Base-by-base conservation (phyloP, 2,888 invertebrate genomes). In the Drosophila meridionalis region DNA sequence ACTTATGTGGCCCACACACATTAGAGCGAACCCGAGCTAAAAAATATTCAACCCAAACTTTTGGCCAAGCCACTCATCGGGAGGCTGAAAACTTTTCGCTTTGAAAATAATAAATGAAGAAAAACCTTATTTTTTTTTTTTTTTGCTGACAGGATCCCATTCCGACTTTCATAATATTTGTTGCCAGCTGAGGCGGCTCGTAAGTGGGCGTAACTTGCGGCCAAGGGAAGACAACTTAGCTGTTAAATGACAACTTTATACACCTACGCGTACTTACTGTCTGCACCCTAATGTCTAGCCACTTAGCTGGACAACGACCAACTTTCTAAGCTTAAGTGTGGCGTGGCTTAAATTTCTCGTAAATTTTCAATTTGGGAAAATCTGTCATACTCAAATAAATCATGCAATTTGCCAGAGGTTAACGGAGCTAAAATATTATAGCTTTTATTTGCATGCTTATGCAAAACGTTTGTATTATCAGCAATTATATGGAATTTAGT, bases 141-240 rank as follows among this genome's bases (percentile, higher is more conserved):
- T 76, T 68, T 59, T 64, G 43, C 62, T 74, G 66, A 74, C 62
- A 60, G 43, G 52, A 48, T 57, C 28, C 26, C 60, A 28, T 11
- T 26, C 9, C 52, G n/a, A 0, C 38, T 9, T 20, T 32, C 28
- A 61, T 71, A 52, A 34, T 40, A 40, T 61, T 72, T 67, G 40
- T 26, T 32, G 38, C 40, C 66, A 73, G 78, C 71, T 75, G 68
- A 67, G 64, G 56, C 62, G 48, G 36, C 69, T 72, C 67, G 69
- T 80, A 82, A 87, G 83, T 80, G 78, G 87, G 78, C 83, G 87
- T 66, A 73, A 87, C 87, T 87, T 73, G 73, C 60, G 73, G 56
- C 66, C 73, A 67, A 73, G 60, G 80, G 80, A 65, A 32, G 67
- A 69, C 73, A 62, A 66, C 65, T 73, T 80, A 73, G 68, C 73